A percentile compares a stretch with the other conserved stretches of the same genome.
phyloP scores from a whole-genome alignment of 2,888 invertebrate genomes.

The Stegophylla sp. region DNA sequence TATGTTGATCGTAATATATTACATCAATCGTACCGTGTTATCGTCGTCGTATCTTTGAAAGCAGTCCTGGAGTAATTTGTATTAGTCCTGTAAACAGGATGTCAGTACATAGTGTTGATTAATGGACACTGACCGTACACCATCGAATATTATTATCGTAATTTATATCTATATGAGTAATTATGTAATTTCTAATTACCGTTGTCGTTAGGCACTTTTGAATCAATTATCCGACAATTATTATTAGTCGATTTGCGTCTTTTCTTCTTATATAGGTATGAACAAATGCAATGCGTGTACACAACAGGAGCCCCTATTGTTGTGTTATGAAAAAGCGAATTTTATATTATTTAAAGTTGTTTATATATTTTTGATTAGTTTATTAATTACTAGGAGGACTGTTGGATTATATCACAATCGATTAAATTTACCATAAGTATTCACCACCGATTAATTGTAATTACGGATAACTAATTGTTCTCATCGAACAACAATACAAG shows the following conservation, averaged over 20 bases:
- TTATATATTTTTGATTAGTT: too few relatives aligned
- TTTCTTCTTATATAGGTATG: neutral
- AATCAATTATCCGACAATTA: neutral
- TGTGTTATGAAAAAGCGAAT: too few relatives aligned
- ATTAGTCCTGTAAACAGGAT: conserved; percentile 25
- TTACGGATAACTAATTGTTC: too few relatives aligned
- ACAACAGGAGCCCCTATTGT: too few relatives aligned
- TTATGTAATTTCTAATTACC: neutral
- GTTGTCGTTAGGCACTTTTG: neutral
- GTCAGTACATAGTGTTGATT: conserved; percentile 36
- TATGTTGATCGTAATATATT: conserved; percentile 10
- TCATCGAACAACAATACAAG: too few relatives aligned
- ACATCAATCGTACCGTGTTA: conserved; percentile 4
- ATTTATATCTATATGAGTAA: conserved; percentile 24
- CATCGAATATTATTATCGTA: neutral
- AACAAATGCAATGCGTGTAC: neutral
- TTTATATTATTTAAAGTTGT: too few relatives aligned
- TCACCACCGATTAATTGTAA: too few relatives aligned
- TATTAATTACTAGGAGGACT: too few relatives aligned
- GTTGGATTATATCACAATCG: too few relatives aligned
- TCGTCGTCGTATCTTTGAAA: conserved; percentile 5
- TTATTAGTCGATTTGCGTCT: neutral
- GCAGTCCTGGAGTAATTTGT: conserved; percentile 6
- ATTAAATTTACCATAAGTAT: too few relatives aligned
- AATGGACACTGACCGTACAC: neutral